A percentile compares a stretch with the other conserved stretches of the same genome.
These are phyloP conservation scores for Scartelaos histophorus DNA, from an alignment of 2,113 vertebrate genomes.

Conservation along the genomic window DNA sequence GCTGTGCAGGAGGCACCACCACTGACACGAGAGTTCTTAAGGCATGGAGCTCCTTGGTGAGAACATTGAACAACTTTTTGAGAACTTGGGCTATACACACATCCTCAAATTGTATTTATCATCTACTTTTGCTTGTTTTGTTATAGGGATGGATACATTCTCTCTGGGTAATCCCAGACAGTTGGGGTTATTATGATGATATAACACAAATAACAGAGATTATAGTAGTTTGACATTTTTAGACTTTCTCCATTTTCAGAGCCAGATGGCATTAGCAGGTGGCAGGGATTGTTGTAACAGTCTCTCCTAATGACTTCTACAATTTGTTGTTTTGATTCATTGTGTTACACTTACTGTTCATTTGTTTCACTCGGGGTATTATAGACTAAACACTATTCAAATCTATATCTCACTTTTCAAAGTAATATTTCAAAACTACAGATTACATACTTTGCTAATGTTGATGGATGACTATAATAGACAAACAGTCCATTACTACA, in stretches of 20 bases:
- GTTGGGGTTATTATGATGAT: constrained; percentile 9
- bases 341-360: constrained; percentile 3
- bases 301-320: background rate
- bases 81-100: background rate
- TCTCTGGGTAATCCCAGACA: background rate
- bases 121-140: background rate
- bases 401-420: background rate
- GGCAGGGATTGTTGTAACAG: constrained; percentile 2
- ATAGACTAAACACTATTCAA: background rate
- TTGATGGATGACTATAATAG: background rate
- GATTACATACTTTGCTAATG: background rate
- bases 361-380: background rate
- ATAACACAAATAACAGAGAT: constrained; percentile 3
- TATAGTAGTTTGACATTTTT: background rate
- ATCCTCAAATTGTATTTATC: background rate
- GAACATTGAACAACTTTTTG: background rate
- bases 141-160: background rate
- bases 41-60: background rate
- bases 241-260: constrained; percentile 3
- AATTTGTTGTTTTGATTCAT: constrained; percentile 7
- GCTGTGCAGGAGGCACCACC: background rate
- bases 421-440: background rate
- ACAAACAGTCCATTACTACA: constrained; percentile 3
- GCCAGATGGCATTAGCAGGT: constrained; percentile 8
- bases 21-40: background rate